Evolutionary conservation across 2,888 invertebrate genomes (phyloP), one percentile per base, ranked within the genome.

Genomic region (Cryptocephalus moraei): DNA sequence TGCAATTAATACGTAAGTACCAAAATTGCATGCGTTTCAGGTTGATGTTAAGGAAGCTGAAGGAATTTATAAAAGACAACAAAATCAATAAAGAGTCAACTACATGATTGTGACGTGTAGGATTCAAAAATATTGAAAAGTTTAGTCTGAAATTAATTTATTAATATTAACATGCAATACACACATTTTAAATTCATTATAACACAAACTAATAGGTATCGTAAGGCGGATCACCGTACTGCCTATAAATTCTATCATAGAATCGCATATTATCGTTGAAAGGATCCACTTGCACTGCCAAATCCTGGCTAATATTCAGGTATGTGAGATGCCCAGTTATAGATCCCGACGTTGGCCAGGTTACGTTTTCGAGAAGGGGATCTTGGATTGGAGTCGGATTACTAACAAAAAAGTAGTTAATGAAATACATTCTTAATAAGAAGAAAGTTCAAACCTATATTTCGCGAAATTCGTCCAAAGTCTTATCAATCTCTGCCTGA

Each of bases 391-490:
- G 55, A 22, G 57, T 57, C 14, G 59, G 59, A 46, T 54, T 46
- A 1, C 54, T 54, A 38, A 33, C 32, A 22, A 22, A 22, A 2
- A 6, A 22, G 6, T 6, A 6, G 6, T 4, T 22, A 22, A 6
- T 22, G 22, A 22, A 6, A 22, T 22, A 2, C 22, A 6, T 22
- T 22, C 2, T 6, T 2, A 22, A 6, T 22, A 22, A 22, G 3
- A 6, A 22, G 6, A 22, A 22, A 22, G 22, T 13, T 36, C 46
- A 53, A 53, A 59, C 59, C 56, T 49, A 41, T 54, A 52, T 55
- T 60, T 63, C 8, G 56, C 59, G 49, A 63, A 63, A 51, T 63
- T 62, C 1, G 57, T 59, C 62, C 62, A 63, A 40, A 63, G 22
- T 43, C 49, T 54, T 31, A 62, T 40, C 45, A 61, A 49, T 32